Evolutionary conservation across 2,888 invertebrate genomes (phyloP), one percentile per base, ranked within the genome.

Genomic region (Drosophila merina): DNA sequence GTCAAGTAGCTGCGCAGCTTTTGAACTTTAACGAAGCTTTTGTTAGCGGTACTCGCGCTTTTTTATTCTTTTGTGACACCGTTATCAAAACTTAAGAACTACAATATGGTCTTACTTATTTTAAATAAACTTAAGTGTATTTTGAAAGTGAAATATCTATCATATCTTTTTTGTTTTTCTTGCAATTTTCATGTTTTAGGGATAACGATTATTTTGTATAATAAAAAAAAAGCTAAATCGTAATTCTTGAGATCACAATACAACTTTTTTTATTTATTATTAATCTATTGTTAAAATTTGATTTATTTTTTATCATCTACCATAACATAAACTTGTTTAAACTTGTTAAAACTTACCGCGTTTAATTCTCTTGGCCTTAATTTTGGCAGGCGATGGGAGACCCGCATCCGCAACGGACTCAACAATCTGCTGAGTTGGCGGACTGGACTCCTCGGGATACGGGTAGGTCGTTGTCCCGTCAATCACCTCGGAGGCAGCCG

Each of bases 401-500:
- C n/a, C 49, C 4, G 4, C 49, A 12, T 64, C 30, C n/a, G 66
- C 26, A n/a, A 49, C n/a, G 44, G 74, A 14, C 28, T 57, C 25
- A 9, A 25, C 14, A 10, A 49, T 28, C 10, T 14, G 42, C 20
- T 33, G 42, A 20, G 14, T 63, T 36, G 57, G 52, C 71, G 45
- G 72, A 70, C 7, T 72, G 76, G 51, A 71, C 52, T 49, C 64
- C 55, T 50, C 71, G 26, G 62, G 63, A 60, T 75, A 77, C 5
- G 80, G 77, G 47, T 86, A 83, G 4, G 76, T 67, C 14, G 79
- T 88, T 7, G 89, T 80, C 7, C 89, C 90, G 33, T 89, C 79
- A 26, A 90, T 87, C n/a, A 82, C 85, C 28, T 86, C 88, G 1
- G 89, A 88, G 7, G 86, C 77, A 12, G 84, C 81, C 4, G 89